phyloP scores from a whole-genome alignment of 2,797 vertebrate genomes.

The Muscicapa comitata region DNA sequence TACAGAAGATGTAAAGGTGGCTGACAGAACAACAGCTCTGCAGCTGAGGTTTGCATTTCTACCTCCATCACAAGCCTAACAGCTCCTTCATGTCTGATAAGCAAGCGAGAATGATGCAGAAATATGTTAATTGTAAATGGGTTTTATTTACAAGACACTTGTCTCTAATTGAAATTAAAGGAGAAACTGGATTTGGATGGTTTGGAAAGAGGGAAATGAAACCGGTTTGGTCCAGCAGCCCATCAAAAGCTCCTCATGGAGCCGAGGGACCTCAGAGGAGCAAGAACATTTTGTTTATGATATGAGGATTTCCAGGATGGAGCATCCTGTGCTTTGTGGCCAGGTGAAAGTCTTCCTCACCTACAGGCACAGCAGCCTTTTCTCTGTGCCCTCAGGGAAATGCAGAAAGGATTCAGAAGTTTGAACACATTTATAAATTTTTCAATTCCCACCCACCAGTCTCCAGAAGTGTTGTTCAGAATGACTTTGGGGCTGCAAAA shows the following conservation, averaged over 20 bases:
- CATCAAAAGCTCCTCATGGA: not conserved
- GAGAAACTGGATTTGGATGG: not conserved
- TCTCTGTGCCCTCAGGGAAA: not conserved
- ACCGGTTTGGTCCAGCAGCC: accelerated
- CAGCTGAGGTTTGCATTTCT: not conserved
- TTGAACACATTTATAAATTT: accelerated
- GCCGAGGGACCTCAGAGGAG: not conserved
- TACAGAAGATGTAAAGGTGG: not conserved
- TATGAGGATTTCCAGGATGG: not conserved
- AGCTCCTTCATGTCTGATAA: not conserved
- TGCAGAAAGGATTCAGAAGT: not conserved
- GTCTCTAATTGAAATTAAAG: not conserved
- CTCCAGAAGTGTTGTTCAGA: not conserved
- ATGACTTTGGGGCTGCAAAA: not conserved
- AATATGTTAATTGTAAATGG: not conserved
- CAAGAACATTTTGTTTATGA: not conserved
- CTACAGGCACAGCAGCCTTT: not conserved
- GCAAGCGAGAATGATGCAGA: accelerated
- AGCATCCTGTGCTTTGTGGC: not conserved
- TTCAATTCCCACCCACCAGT: not conserved
- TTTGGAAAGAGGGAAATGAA: not conserved
- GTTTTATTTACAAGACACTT: not conserved
- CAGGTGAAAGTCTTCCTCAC: not conserved
- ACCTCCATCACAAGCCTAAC: too few species aligned
- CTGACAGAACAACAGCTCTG: not conserved